Percentiles rank a stretch among this genome's conserved stretches.
Conservation (phyloP, 92 coral and sea anemone genomes). For the Phymanthus crucifer region DNA sequence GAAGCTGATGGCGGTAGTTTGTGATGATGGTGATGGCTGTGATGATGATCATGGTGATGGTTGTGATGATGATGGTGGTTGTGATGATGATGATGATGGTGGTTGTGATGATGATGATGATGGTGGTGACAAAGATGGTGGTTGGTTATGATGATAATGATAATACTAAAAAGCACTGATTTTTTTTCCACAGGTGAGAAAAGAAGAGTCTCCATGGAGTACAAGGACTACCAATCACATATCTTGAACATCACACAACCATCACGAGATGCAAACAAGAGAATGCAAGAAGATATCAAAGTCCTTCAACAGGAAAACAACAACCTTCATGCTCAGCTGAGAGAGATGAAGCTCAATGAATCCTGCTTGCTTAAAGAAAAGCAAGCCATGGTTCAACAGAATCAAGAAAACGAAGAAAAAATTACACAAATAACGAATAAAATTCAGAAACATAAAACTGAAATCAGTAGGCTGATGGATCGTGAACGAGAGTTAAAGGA, state of each 20-base stretch:
- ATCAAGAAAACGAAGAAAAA: not conserved
- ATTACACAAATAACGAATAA: not conserved
- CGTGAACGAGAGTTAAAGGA: not conserved
- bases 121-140: no score
- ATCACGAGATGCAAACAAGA: not conserved
- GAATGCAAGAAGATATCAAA: not conserved
- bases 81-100: no score
- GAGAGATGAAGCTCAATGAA: not conserved
- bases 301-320: not conserved
- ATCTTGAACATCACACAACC: not conserved
- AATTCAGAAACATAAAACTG: not conserved
- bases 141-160: no score
- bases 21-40: no score
- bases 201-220: not conserved
- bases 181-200: not conserved
- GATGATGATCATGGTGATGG: no score
- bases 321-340: not conserved
- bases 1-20: no score
- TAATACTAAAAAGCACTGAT: no score
- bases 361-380: not conserved
- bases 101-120: no score
- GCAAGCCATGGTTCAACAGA: not conserved
- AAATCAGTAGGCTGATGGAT: not conserved
- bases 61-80: no score
- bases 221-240: not conserved